A percentile compares a stretch with the other conserved stretches of the same genome.
phyloP scores from a whole-genome alignment of 2,113 vertebrate species.

The Pelecanus crispus region DNA sequence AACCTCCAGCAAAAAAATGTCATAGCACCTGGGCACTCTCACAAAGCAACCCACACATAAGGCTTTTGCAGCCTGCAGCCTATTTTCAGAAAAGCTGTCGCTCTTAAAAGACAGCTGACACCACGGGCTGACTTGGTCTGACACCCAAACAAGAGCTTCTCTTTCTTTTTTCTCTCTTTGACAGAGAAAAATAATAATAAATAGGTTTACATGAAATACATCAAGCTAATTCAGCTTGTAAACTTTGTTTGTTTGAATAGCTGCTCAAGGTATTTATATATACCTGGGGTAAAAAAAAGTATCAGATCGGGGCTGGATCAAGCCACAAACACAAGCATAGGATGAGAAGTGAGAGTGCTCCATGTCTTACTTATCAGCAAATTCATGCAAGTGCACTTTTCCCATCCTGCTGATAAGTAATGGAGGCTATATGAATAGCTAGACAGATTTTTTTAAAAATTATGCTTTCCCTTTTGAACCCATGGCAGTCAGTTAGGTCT shows the following conservation, averaged over 20 bases:
- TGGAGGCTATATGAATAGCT: background rate
- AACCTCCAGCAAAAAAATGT: background rate
- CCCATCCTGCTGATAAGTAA: background rate
- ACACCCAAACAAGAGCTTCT: background rate
- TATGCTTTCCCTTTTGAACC: background rate
- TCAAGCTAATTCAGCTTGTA: background rate
- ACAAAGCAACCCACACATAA: background rate
- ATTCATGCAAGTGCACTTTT: background rate
- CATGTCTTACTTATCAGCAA: background rate
- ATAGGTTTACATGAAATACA: background rate
- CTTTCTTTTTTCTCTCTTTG: background rate
- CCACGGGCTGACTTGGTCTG: background rate
- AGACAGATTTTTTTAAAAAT: background rate
- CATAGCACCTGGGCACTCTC: background rate
- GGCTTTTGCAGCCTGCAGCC: background rate
- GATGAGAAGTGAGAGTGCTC: background rate
- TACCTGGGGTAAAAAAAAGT: background rate
- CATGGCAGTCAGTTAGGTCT: background rate
- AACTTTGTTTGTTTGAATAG: background rate
- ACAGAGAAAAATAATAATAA: background rate
- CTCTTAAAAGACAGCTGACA: background rate
- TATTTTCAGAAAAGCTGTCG: background rate
- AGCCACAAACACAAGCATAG: background rate
- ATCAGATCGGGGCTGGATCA: background rate
- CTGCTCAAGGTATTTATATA: background rate